Evolutionary conservation across 2,113 vertebrate species (phyloP), one percentile per base, ranked within the genome.

Genomic region (Oryzias celebensis): DNA sequence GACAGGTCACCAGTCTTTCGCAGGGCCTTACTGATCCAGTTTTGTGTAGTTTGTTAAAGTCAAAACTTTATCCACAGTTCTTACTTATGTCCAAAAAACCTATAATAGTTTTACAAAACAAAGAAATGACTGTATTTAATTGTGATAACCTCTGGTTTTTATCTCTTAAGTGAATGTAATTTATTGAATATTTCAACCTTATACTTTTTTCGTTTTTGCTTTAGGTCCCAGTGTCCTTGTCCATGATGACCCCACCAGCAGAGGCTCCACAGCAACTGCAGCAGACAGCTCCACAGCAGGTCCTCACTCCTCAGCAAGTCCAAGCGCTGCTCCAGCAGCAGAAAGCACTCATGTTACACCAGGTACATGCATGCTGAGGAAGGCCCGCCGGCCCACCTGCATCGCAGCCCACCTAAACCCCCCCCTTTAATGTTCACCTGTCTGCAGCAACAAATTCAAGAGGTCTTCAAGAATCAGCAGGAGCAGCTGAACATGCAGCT

Each of bases 401-500:
- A 10, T 36, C 10, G 36, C 36, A 13, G 36, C 36, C 36, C 36
- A 2, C 36, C 2, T 36, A 12, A 36, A 10, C 31, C 31, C 28
- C 31, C 31, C 7, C 31, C 31, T 26, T 14, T 31, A 17, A 62
- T 14, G 10, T 20, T 36, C 23, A 51, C 45, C 12, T 71, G 61
- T 72, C 48, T 66, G 63, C 81, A 92, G 90, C 87, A 91, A 77
- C 91, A 92, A 72, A 89, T 92, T 60, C 90, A 92, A 77, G 91
- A 92, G 65, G 90, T 92, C 64, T 92, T 91, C 78, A 91, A 92
- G 85, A 92, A 90, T 65, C 91, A 92, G 77, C 91, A 92, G 71
- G 91, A 92, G 54, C 90, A 92, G 73, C 78, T 92, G 22, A 91
- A 89, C 50, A 74, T 91, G 47, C 91, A 92, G 85, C 78, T 92